A percentile compares a stretch with the other conserved stretches of the same genome.
These are phyloP conservation scores for Onychomys leucogaster DNA, from an alignment of 2,797 vertebrate genomes.

Conservation along the genomic window DNA sequence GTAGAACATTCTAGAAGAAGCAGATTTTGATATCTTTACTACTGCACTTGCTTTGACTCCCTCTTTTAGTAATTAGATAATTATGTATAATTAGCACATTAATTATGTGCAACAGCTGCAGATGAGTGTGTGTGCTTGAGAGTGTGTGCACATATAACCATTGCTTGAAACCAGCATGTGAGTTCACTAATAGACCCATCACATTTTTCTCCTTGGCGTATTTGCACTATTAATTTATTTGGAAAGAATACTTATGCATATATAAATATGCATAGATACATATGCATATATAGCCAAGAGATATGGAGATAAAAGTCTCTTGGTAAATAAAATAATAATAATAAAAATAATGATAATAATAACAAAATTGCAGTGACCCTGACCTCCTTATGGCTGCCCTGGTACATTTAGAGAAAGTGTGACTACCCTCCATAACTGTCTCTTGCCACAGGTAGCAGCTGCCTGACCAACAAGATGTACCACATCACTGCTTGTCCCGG, in stretches of 20 bases:
- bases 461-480: not conserved
- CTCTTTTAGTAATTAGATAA: constrained; percentile 80
- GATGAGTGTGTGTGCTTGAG: not conserved
- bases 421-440: not conserved
- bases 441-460: rapidly evolving
- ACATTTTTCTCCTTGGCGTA: not conserved
- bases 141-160: not conserved
- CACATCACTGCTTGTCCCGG: not conserved
- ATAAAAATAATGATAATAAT: not conserved
- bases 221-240: constrained; percentile 20
- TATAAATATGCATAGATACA: not conserved
- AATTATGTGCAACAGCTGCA: constrained; percentile 77
- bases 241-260: not conserved
- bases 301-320: not conserved
- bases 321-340: not conserved
- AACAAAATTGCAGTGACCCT: not conserved
- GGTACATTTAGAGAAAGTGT: not conserved
- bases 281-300: not conserved
- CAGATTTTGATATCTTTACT: constrained; percentile 54
- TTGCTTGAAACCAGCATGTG: constrained; percentile 48
- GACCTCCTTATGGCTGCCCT: rapidly evolving
- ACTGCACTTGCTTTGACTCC: constrained; percentile 57
- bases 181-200: constrained; percentile 56
- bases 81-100: constrained; percentile 81
- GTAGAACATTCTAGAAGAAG: constrained; percentile 6